Evolutionary conservation across 2,113 vertebrate species (phyloP), one percentile per base, ranked within the genome.

Genomic region (Puntigrus tetrazona): DNA sequence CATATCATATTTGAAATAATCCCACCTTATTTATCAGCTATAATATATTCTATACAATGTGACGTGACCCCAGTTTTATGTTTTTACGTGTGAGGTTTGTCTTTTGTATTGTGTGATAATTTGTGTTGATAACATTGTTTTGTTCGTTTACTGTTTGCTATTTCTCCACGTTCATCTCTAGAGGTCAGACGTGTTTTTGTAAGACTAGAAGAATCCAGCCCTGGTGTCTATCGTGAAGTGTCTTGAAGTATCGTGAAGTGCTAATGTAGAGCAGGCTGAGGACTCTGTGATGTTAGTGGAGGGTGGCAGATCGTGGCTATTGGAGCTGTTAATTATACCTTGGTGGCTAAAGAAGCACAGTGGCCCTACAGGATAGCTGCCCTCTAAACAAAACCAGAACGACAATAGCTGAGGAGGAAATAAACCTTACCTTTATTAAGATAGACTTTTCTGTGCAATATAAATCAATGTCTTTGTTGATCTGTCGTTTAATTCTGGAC

Each of bases 1-100:
- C 47, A 70, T 70, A 70, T 78, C 75, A 85, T 85, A n/a, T 85
- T 57, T 59, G 38, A 57, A 82, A 84, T 81, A 79, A 86, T 27
- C 80, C 86, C 85, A 61, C 61, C 18, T 77, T 84, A 80, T 87
- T 84, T 73, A 84, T 65, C 70, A 80, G 76, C 78, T 83, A 83
- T 82, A 67, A 84, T 87, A 73, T 78, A 74, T 63, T 74, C 43
- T 83, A 31, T 86, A 57, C 55, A 34, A 74, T 76, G 84, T 90
- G 86, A 78, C 25, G 82, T 88, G 76, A 84, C 45, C 63, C 77
- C 29, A 65, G 36, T 81, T 76, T 77, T 86, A 63, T 76, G 70
- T 67, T 75, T 76, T 36, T 82, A 61, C 59, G 79, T 78, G 59
- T 73, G 77, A 31, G 70, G 65, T 81, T 65, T 59, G 70, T 59